A percentile compares a stretch with the other conserved stretches of the same genome.
These are phyloP conservation scores for Synergus laeviventris DNA, from an alignment of 2,888 invertebrate genomes.

Conservation along the genomic window DNA sequence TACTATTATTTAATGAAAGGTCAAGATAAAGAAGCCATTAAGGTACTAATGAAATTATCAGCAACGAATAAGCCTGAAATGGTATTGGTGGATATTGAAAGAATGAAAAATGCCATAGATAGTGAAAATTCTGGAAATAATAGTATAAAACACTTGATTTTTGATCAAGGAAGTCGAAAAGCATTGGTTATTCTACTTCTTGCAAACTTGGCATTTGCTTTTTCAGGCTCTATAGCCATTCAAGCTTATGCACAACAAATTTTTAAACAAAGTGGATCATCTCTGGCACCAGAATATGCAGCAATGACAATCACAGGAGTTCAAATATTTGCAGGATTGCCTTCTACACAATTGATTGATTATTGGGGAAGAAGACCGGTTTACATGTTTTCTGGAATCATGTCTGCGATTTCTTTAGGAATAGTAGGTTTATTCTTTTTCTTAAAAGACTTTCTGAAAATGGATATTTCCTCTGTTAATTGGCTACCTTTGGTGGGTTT, in stretches of 20 bases:
- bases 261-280: conserved; percentile 79
- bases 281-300: conserved; percentile 75
- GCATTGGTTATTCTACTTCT: conserved; percentile 80
- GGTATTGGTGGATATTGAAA: conserved; percentile 78
- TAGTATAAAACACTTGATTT: conserved; percentile 73
- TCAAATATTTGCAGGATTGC: conserved; percentile 78
- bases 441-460: conserved; percentile 75
- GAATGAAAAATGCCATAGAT: conserved; percentile 78
- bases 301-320: conserved; percentile 79
- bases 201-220: conserved; percentile 81
- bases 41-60: conserved; percentile 79
- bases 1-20: conserved; percentile 79
- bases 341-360: conserved; percentile 80
- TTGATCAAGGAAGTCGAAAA: conserved; percentile 77
- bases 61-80: conserved; percentile 73
- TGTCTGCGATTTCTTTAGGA: conserved; percentile 78
- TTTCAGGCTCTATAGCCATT: conserved; percentile 80
- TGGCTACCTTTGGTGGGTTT: conserved; percentile 72
- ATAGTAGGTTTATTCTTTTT: conserved; percentile 80
- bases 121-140: not conserved
- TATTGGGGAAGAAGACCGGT: conserved; percentile 80
- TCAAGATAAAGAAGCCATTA: conserved; percentile 78
- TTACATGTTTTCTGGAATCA: conserved; percentile 79
- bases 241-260: conserved; percentile 81
- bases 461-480: conserved; percentile 76